Conservation (phyloP, 2,797 vertebrate species). For the Tamandua tetradactyla region DNA sequence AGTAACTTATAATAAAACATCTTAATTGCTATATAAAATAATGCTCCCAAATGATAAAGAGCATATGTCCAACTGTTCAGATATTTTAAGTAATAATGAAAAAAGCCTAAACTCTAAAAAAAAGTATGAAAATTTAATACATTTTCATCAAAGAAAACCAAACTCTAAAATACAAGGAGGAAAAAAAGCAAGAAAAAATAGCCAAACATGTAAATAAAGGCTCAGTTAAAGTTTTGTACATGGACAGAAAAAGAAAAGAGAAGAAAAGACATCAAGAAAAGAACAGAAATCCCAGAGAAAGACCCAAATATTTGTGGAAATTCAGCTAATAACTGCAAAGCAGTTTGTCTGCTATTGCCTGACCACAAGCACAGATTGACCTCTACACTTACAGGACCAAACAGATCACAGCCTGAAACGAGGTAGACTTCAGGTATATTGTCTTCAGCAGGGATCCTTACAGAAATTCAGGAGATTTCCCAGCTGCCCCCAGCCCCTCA, state of each 20-base stretch:
- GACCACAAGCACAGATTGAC: not conserved
- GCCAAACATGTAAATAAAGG: not conserved
- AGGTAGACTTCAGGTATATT: not conserved
- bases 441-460: constrained; percentile 37
- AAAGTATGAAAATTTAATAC: constrained; percentile 38
- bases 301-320: not conserved
- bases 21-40: constrained; percentile 64
- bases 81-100: constrained; percentile 57
- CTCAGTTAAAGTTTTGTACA: not conserved
- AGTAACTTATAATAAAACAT: constrained; percentile 66
- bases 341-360: not conserved
- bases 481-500: not conserved
- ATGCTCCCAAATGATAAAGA: constrained; percentile 74
- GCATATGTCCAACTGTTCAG: constrained; percentile 62
- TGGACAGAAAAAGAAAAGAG: not conserved
- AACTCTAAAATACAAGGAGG: constrained; percentile 47
- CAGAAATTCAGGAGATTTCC: constrained; percentile 22
- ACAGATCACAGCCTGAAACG: not conserved
- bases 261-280: not conserved
- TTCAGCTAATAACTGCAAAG: constrained; percentile 47
- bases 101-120: constrained; percentile 53
- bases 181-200: constrained; percentile 38
- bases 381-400: not conserved
- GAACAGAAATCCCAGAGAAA: not conserved
- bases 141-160: constrained; percentile 10